Conservation (phyloP, 1,140 invertebrate genomes). For the Polypedilum vanderplanki region DNA sequence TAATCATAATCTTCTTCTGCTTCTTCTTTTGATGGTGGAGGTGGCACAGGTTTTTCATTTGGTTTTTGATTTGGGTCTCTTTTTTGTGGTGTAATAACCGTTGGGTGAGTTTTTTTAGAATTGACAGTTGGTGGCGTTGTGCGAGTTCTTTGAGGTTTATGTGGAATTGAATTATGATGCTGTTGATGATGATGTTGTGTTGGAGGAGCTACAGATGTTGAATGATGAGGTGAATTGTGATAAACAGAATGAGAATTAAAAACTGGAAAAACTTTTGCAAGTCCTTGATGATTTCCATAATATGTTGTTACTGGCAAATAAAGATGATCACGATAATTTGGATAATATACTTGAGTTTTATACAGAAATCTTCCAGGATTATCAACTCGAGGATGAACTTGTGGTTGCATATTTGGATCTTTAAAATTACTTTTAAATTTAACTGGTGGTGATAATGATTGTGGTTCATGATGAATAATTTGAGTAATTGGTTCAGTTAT, state of each 20-base stretch:
- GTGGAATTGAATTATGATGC: not conserved
- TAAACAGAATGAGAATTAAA: not conserved
- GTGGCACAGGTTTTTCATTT: not conserved
- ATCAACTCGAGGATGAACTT: not conserved
- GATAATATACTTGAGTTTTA: constrained; percentile 3
- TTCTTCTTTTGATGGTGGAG: not conserved
- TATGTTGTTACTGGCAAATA: not conserved
- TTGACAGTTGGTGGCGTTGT: not conserved
- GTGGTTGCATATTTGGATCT: not conserved
- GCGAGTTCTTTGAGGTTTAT: no score
- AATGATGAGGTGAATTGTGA: not conserved
- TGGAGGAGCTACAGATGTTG: not conserved
- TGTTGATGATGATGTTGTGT: not conserved
- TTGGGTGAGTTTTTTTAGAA: not conserved
- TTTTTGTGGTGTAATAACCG: not conserved
- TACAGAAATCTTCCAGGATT: not conserved
- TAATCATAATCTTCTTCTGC: constrained; percentile 30
- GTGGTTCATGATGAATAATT: not conserved
- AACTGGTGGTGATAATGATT: not conserved
- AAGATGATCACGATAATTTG: not conserved
- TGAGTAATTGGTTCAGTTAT: not conserved
- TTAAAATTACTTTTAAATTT: not conserved
- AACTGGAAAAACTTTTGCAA: not conserved
- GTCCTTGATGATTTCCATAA: not conserved
- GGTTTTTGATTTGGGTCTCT: not conserved